Evolutionary conservation across 1,140 invertebrate genomes (phyloP), one percentile per base, ranked within the genome.

Genomic region (Sarcophaga peregrina): DNA sequence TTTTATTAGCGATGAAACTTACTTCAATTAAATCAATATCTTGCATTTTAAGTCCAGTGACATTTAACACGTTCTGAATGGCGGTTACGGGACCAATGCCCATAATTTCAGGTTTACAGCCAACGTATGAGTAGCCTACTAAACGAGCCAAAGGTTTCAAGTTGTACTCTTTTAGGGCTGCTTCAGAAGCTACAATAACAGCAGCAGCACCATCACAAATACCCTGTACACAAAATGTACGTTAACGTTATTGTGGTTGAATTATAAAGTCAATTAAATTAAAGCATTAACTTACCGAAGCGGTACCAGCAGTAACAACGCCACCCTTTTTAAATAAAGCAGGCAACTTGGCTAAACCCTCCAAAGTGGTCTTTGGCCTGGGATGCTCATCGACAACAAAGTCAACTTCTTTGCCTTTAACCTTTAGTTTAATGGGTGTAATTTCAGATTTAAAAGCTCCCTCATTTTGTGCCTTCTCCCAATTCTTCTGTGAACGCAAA

Each of bases 261-360:
- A 17, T 6, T 48, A 15, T 48, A 46, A 45, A 10, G 20, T 25
- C 37, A 45, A 74, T 1, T 45, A 9, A 15, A 85, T 50, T 52
- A 82, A 82, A 81, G 78, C 72, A 20, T 11, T 74, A 84, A 91
- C 93, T 93, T 92, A 98, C 97, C 5, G 98, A 99, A 83, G 98
- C 97, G 87, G 96, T 95, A 75, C 97, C 98, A 83, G 98, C 98
- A 74, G 97, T 99, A 5, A 99, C 98, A 8, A 97, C 93, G 8
- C 98, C 98, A 85, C 97, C 94, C 91, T 99, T 98, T 91, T 99
- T 98, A 91, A 99, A 99, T 11, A 99, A 93, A 3, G 98, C 93
- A 0, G 95, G 93, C 37, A 99, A 91, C 92, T 96, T 96, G 85
- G 93, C 93, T 3, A 99, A 91, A 37, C 92, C 93, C 91, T 99